A percentile compares a stretch with the other conserved stretches of the same genome.
Conservation (phyloP, 2,888 invertebrate species). For the Entomobrya multifasciata region DNA sequence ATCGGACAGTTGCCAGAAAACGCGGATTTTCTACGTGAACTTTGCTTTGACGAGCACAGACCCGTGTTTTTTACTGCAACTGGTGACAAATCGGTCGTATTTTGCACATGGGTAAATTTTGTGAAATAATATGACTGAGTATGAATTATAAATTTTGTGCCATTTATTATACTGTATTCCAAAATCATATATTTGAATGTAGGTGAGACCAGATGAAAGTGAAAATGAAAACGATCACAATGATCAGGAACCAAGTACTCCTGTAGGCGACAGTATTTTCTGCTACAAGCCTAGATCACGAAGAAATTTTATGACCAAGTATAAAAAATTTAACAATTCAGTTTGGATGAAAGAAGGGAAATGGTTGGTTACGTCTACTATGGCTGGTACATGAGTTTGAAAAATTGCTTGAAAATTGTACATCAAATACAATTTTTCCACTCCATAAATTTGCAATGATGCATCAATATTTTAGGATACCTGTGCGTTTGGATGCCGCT, state of each 20-base stretch:
- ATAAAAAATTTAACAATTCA: slow-evolving; percentile 73
- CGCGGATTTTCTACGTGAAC: slow-evolving; percentile 66
- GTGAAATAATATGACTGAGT: too few species aligned
- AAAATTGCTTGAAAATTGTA: neutral
- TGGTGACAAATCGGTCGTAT: slow-evolving; percentile 74
- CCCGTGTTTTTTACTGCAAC: slow-evolving; percentile 76
- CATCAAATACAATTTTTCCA: neutral
- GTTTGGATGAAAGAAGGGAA: slow-evolving; percentile 76
- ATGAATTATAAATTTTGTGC: too few species aligned
- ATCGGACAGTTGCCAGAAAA: slow-evolving; percentile 56
- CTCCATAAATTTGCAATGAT: neutral
- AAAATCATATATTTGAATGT: too few species aligned
- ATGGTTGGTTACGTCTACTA: slow-evolving; percentile 75
- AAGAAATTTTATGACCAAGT: slow-evolving; percentile 59
- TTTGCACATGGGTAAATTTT: slow-evolving; percentile 77
- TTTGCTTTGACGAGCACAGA: slow-evolving; percentile 67
- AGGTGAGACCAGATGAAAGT: neutral
- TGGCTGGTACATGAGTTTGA: slow-evolving; percentile 61
- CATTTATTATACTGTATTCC: too few species aligned
- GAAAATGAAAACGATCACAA: slow-evolving; percentile 18
- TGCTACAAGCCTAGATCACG: slow-evolving; percentile 72
- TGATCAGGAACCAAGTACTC: neutral
- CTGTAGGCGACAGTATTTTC: slow-evolving; percentile 49
- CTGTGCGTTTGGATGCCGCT: slow-evolving; percentile 74
- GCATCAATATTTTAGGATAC: too few species aligned